phyloP scores from a whole-genome alignment of 2,888 invertebrate species.

The Atherix ibis region DNA sequence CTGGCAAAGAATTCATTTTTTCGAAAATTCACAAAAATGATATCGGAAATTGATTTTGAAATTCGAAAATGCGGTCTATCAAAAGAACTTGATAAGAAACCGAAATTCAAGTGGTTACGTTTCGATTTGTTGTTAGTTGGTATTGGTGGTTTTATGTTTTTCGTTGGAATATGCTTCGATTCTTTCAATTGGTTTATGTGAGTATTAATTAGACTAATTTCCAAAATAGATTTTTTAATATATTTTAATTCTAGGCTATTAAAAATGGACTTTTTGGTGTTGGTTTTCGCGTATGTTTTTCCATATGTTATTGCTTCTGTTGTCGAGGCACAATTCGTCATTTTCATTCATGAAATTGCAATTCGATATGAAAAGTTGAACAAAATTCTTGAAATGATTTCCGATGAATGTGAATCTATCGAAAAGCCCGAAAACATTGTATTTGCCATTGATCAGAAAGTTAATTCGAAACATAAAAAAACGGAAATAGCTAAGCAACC shows the following conservation, averaged over 20 bases:
- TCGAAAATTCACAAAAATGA: conserved; percentile 17
- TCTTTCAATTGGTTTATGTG: conserved; percentile 4
- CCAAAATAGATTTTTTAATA: no score
- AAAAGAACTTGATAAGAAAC: no score
- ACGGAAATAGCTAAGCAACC: no score
- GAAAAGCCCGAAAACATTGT: conserved; percentile 21
- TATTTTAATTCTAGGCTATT: no score
- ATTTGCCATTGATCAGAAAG: no score
- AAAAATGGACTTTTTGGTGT: no score
- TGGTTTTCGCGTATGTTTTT: conserved; percentile 14
- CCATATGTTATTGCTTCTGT: conserved; percentile 24
- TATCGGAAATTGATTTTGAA: conserved; percentile 23
- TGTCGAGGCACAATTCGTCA: conserved; percentile 27
- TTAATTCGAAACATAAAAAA: no score
- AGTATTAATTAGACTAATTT: no score
- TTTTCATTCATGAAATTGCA: conserved; percentile 24
- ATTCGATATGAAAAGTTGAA: conserved; percentile 25
- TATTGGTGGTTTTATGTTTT: conserved; percentile 18
- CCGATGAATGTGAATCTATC: conserved; percentile 20
- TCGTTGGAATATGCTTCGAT: conserved; percentile 13
- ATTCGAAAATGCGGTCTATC: no score
- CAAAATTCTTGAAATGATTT: conserved; percentile 23
- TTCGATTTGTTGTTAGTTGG: conserved; percentile 20
- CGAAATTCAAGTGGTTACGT: conserved; percentile 11
- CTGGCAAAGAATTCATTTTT: conserved; percentile 23